Evolutionary conservation across 2,888 invertebrate species (phyloP).

Genomic region (Chymomyza fuscimana): DNA sequence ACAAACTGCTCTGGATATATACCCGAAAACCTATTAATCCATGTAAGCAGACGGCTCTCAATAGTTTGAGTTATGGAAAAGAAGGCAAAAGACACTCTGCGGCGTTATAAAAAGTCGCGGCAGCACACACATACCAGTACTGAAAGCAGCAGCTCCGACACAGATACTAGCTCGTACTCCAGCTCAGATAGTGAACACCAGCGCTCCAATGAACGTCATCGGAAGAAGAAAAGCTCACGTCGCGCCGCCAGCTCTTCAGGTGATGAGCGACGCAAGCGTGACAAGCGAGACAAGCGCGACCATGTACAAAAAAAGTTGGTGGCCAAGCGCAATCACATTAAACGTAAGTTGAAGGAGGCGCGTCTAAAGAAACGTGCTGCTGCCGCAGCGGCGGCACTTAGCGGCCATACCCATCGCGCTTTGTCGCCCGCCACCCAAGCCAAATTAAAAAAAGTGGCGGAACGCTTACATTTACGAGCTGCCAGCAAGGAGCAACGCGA

Average conservation of each 20-base stretch:
- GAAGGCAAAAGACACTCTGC: conserved; percentile 76
- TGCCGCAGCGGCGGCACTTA: conserved; percentile 65
- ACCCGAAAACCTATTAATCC: neutral
- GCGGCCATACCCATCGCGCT: conserved; percentile 73
- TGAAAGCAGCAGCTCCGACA: conserved; percentile 75
- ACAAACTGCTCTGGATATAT: neutral
- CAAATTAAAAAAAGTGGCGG: conserved; percentile 76
- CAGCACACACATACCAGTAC: conserved; percentile 76
- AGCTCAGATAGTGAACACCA: conserved; percentile 74
- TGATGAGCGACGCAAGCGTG: conserved; percentile 77
- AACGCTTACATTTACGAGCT: conserved; percentile 75
- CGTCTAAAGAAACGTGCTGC: conserved; percentile 76
- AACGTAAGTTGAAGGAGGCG: conserved; percentile 78
- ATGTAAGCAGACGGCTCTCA: neutral
- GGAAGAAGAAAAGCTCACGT: conserved; percentile 81
- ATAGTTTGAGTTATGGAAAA: conserved; percentile 72
- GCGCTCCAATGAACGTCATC: conserved; percentile 68
- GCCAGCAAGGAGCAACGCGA: conserved; percentile 80
- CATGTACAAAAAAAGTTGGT: conserved; percentile 79
- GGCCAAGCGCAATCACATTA: conserved; percentile 78
- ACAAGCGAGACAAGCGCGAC: conserved; percentile 78
- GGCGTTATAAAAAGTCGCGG: conserved; percentile 77
- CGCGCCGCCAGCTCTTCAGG: conserved; percentile 82
- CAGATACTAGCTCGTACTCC: conserved; percentile 77
- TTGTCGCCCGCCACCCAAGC: conserved; percentile 76